Conservation (phyloP, 1,140 invertebrate genomes). For the Drosophila sp. region DNA sequence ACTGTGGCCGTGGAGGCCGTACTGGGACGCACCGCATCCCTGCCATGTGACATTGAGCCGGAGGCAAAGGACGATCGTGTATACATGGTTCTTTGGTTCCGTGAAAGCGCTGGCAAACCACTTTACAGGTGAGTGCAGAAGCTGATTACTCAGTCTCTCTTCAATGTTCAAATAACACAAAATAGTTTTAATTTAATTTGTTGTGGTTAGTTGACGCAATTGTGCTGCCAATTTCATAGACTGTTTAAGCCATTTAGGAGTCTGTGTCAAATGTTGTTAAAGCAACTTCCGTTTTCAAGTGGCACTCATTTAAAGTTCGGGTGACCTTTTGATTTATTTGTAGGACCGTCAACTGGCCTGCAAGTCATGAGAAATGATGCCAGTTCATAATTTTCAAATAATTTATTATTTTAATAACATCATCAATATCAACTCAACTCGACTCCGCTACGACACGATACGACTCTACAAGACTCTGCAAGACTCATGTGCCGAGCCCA, state of each 20-base stretch:
- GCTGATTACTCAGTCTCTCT: constrained; percentile 3
- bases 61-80: constrained; percentile 91
- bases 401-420: constrained; percentile 84
- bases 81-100: constrained; percentile 96
- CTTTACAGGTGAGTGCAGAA: constrained; percentile 91
- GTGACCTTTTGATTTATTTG: constrained; percentile 68
- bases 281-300: constrained; percentile 25
- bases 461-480: constrained; percentile 16
- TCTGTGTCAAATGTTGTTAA: constrained; percentile 8
- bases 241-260: constrained; percentile 42
- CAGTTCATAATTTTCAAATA: constrained; percentile 83
- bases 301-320: constrained; percentile 31
- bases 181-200: constrained; percentile 26
- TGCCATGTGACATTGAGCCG: constrained; percentile 93
- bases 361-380: constrained; percentile 78
- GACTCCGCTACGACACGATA: no score
- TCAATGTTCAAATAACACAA: constrained; percentile 12
- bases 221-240: constrained; percentile 52
- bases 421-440: constrained; percentile 80
- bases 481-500: constrained; percentile 55
- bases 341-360: constrained; percentile 29
- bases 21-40: constrained; percentile 89
- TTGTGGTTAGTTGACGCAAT: constrained; percentile 6
- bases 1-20: constrained; percentile 91
- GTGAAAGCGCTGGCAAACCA: constrained; percentile 92